These are phyloP conservation scores for Sparidentex hasta DNA, from an alignment of 2,797 vertebrate species.

Conservation along the genomic window DNA sequence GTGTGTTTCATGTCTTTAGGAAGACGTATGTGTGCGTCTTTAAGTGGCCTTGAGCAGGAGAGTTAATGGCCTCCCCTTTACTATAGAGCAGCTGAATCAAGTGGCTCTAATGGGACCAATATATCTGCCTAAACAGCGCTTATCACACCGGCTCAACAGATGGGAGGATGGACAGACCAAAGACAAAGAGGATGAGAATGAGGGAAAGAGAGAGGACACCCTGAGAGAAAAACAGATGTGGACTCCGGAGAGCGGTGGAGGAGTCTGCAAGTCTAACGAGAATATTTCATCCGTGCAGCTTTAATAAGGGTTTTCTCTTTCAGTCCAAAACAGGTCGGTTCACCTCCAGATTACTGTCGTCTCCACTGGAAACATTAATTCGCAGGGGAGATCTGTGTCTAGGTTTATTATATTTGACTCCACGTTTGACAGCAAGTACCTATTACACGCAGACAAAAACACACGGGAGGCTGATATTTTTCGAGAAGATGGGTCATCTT, in stretches of 20 bases:
- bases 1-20: conserved; percentile 26
- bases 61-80: conserved; percentile 71
- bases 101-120: conserved; percentile 77
- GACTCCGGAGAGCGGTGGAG: conserved; percentile 34
- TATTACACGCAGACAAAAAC: conserved; percentile 2
- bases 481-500: no score
- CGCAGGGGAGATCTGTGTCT: background rate
- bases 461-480: background rate
- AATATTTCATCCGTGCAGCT: conserved; percentile 37
- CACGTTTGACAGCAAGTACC: background rate
- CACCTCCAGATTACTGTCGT: conserved; percentile 20
- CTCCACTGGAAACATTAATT: conserved; percentile 21
- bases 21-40: conserved; percentile 62
- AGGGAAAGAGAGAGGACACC: conserved; percentile 1
- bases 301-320: conserved; percentile 29
- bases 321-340: conserved; percentile 12
- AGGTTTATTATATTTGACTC: conserved; percentile 5
- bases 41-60: conserved; percentile 71
- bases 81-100: conserved; percentile 71
- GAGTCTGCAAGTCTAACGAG: conserved; percentile 15
- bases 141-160: conserved; percentile 51
- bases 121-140: conserved; percentile 68
- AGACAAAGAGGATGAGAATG: background rate
- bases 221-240: conserved; percentile 69
- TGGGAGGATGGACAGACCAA: conserved; percentile 41